Conservation (phyloP, 2,888 invertebrate species). For the Hydroisotoma schaefferi region DNA sequence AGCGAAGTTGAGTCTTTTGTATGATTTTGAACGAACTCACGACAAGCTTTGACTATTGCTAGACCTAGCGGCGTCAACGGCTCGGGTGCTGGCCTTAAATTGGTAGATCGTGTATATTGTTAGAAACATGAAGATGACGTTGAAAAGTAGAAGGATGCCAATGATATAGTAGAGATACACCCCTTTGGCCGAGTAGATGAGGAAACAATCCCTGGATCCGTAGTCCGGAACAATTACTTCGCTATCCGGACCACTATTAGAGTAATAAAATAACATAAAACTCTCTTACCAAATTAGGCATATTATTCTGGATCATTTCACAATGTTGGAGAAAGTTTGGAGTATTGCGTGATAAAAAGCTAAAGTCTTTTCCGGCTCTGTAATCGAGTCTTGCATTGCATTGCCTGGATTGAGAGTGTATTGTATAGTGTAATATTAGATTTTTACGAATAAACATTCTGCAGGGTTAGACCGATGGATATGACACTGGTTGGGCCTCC, state of each 20-base stretch:
- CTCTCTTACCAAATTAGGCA: not conserved
- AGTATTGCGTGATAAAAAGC: no score
- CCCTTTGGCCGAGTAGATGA: slow-evolving; percentile 36
- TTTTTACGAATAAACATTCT: slow-evolving; percentile 35
- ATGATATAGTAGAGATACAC: slow-evolving; percentile 43
- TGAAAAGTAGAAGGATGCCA: slow-evolving; percentile 33
- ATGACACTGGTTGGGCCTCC: slow-evolving; percentile 39
- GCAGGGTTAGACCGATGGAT: slow-evolving; percentile 25
- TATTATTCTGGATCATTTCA: not conserved
- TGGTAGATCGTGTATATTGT: slow-evolving; percentile 34
- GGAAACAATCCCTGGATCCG: slow-evolving; percentile 33
- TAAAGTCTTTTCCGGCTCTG: no score
- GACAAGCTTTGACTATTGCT: slow-evolving; percentile 14
- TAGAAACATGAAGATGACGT: slow-evolving; percentile 32
- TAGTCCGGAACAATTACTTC: slow-evolving; percentile 43
- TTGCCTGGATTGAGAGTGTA: no score
- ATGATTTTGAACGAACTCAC: slow-evolving; percentile 5
- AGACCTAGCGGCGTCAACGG: slow-evolving; percentile 7
- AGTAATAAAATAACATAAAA: not conserved
- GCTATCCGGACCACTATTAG: slow-evolving; percentile 26
- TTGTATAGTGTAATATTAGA: not conserved
- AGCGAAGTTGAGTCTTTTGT: no score
- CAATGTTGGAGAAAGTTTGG: not conserved
- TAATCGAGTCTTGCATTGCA: no score
- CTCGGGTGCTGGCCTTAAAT: slow-evolving; percentile 32